Evolutionary conservation across 2,888 invertebrate species (phyloP), one percentile per base, ranked within the genome.

Genomic region (Heterodera filipjevi): DNA sequence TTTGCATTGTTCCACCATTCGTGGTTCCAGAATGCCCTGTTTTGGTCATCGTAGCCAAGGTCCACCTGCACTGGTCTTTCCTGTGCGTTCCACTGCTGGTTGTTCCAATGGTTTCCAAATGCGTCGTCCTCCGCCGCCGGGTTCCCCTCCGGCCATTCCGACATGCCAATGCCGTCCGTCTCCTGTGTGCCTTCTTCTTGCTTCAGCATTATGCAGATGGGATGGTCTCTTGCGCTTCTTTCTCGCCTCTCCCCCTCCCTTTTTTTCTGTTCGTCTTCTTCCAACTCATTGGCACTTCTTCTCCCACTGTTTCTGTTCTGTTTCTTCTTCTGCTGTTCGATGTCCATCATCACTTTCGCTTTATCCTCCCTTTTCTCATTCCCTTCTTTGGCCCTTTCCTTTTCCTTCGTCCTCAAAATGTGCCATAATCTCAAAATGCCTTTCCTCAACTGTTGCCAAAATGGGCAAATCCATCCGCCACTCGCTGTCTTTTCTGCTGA

Each of bases 21-120:
- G 72, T 82, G 74, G 71, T 83, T 83, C 83, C 85, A 84, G 46
- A 84, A 84, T 14, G 68, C 73, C 59, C 79, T 82, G 30, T 77
- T 68, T 10, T 46, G 66, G 22, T 85, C 81, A 30, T 83, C 85
- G 64, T 49, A 81, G 35, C 81, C 81, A 44, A 81, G 32, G 32
- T 84, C 85, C 35, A 80, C 76, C n/a, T 81, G 66, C 12, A 79
- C 53, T 16, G 84, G 84, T 1, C 82, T 46, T 66, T 84, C 84
- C 76, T 85, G 83, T n/a, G 81, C 80, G 71, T 84, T 84, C 84
- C 84, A 84, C 27, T 85, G 82, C 30, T 79, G 78, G 30, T 77
- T 80, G 59, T 84, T 84, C 80, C 80, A 85, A 46, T 81, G 79
- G 44, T 72, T 77, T 30, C 71, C 70, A 74, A 83, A 81, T 3